These are phyloP conservation scores for Nomada fucata DNA, from an alignment of 2,888 invertebrate species.

Conservation along the genomic window DNA sequence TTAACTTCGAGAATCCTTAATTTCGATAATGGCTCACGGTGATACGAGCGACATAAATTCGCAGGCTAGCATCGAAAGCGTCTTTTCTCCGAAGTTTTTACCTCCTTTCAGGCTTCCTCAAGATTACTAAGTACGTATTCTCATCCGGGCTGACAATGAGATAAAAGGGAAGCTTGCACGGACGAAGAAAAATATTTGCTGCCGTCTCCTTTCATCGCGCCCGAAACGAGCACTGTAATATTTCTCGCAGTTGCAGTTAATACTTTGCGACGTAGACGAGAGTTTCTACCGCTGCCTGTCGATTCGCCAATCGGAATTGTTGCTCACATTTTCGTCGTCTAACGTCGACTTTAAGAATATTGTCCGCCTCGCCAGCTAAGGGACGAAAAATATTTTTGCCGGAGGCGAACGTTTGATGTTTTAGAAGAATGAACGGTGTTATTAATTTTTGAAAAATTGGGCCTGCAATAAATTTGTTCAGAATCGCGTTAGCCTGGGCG, in stretches of 20 bases:
- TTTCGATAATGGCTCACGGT: constrained; percentile 42
- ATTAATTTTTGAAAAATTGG: too few species aligned
- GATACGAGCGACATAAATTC: constrained; percentile 46
- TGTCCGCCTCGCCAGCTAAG: too few species aligned
- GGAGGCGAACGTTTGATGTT: too few species aligned
- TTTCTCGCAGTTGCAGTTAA: constrained; percentile 26
- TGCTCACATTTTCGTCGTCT: neutral
- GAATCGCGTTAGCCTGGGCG: too few species aligned
- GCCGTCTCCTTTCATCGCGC: constrained; percentile 8
- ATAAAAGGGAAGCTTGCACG: constrained; percentile 35
- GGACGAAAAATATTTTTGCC: too few species aligned
- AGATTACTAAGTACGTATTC: constrained; percentile 35
- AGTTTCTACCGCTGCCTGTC: neutral
- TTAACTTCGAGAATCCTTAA: constrained; percentile 36
- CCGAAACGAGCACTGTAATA: constrained; percentile 25
- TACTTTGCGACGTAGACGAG: neutral
- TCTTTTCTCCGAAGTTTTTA: constrained; percentile 35
- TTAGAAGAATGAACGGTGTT: too few species aligned
- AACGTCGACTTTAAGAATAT: too few species aligned
- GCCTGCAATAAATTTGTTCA: too few species aligned
- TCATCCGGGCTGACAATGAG: constrained; percentile 33
- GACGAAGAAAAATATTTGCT: constrained; percentile 31
- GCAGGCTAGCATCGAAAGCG: constrained; percentile 32
- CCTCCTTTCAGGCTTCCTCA: constrained; percentile 19
- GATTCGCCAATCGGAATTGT: neutral